Conservation (phyloP, 2,888 invertebrate genomes). For the Philonicus albiceps region DNA sequence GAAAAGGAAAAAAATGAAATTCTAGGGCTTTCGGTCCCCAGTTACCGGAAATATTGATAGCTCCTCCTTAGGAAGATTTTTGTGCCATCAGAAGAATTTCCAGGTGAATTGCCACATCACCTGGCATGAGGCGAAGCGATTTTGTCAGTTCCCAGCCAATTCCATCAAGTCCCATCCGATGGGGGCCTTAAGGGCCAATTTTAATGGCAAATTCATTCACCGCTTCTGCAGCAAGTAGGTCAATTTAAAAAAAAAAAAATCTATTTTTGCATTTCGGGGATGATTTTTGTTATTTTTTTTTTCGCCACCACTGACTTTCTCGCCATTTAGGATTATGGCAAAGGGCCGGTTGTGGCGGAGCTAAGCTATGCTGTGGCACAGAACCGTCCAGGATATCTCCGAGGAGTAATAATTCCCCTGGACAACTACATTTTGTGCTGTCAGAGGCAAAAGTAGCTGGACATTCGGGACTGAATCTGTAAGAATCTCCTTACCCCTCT, state of each 20-base stretch:
- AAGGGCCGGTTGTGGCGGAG: not conserved
- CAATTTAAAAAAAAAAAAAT: constrained; percentile 19
- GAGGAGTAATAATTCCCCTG: not conserved
- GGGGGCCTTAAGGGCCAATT: constrained; percentile 33
- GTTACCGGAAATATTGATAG: constrained; percentile 16
- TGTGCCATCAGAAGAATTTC: constrained; percentile 23
- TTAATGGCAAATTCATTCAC: constrained; percentile 27
- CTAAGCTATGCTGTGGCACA: not conserved
- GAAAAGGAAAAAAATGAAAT: not conserved
- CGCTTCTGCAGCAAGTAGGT: constrained; percentile 21
- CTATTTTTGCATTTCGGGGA: constrained; percentile 17
- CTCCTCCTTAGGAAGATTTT: constrained; percentile 12
- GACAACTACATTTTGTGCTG: not conserved
- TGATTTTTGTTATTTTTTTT: too few species aligned
- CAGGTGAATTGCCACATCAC: constrained; percentile 33
- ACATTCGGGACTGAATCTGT: not conserved
- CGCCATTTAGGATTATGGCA: not conserved
- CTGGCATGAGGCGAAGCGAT: constrained; percentile 31
- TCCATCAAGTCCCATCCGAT: constrained; percentile 10
- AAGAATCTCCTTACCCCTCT: not conserved
- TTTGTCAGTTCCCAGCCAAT: constrained; percentile 28
- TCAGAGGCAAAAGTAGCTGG: not conserved
- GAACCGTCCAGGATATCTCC: not conserved
- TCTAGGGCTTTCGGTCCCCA: not conserved
- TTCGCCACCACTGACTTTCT: not conserved